Evolutionary conservation across 2,888 invertebrate species (phyloP).

Genomic region (Noctua janthina): DNA sequence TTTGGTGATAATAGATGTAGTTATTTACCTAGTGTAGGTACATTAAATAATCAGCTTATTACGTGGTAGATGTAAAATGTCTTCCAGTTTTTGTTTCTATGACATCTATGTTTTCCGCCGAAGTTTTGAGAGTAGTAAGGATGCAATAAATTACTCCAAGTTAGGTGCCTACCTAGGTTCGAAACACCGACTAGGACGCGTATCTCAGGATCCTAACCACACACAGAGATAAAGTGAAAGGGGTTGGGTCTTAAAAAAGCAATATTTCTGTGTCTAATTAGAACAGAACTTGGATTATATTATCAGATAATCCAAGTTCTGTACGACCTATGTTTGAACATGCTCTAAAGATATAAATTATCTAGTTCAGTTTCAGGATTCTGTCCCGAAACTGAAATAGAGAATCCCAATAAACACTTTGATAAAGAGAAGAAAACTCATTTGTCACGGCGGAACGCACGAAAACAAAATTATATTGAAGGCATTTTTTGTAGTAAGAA

Average conservation of each 20-base stretch:
- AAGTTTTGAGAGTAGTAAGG: background rate
- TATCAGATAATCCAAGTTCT: background rate
- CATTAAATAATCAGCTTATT: background rate
- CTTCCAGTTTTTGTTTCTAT: background rate
- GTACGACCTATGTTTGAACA: background rate
- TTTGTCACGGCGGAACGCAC: conserved; percentile 50
- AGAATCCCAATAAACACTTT: conserved; percentile 44
- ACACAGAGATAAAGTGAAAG: background rate
- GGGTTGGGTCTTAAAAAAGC: background rate
- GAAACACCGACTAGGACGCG: background rate
- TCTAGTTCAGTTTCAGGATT: conserved; percentile 51
- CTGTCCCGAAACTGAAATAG: conserved; percentile 56
- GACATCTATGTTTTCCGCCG: background rate
- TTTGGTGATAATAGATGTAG: background rate
- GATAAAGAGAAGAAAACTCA: conserved; percentile 48
- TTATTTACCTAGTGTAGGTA: background rate
- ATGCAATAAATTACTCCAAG: background rate
- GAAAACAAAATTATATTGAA: conserved; percentile 41
- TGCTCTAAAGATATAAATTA: conserved; percentile 6
- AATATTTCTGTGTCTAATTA: background rate
- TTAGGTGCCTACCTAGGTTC: background rate
- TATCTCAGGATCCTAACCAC: background rate
- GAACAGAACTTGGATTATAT: too few species aligned
- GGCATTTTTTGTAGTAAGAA: background rate
- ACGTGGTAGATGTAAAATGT: background rate